Evolutionary conservation across 2,113 vertebrate genomes (phyloP).

Genomic region (Chitala chitala): DNA sequence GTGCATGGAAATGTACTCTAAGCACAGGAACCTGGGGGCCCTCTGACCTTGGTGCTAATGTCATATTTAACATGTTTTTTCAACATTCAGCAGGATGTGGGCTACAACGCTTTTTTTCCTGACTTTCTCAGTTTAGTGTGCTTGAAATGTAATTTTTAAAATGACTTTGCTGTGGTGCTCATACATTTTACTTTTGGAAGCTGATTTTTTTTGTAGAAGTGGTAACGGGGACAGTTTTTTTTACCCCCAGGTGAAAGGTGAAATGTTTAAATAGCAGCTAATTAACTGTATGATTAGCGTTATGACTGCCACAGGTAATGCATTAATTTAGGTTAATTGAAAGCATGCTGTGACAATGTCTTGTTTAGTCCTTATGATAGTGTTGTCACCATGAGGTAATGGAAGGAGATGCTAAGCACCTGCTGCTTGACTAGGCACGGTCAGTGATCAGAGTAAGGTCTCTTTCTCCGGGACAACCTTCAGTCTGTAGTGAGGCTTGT

Average conservation of each 20-base stretch:
- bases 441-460: background rate
- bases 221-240: background rate
- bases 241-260: background rate
- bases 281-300: background rate
- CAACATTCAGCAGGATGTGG: background rate
- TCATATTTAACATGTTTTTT: slow-evolving; percentile 15
- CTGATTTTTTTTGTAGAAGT: background rate
- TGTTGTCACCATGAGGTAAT: background rate
- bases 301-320: background rate
- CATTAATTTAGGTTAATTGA: background rate
- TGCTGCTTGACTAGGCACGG: too few species aligned
- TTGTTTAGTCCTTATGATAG: background rate
- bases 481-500: background rate
- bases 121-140: background rate
- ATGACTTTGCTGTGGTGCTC: background rate
- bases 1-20: background rate
- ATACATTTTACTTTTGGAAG: slow-evolving; percentile 6
- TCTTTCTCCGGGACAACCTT: background rate
- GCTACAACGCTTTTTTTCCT: background rate
- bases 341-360: background rate
- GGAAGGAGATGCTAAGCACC: too few species aligned
- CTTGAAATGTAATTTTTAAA: slow-evolving; percentile 7
- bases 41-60: background rate
- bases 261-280: background rate
- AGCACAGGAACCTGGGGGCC: background rate